phyloP scores from a whole-genome alignment of 2,113 vertebrate species.

The Cyanoramphus novaezelandiae region DNA sequence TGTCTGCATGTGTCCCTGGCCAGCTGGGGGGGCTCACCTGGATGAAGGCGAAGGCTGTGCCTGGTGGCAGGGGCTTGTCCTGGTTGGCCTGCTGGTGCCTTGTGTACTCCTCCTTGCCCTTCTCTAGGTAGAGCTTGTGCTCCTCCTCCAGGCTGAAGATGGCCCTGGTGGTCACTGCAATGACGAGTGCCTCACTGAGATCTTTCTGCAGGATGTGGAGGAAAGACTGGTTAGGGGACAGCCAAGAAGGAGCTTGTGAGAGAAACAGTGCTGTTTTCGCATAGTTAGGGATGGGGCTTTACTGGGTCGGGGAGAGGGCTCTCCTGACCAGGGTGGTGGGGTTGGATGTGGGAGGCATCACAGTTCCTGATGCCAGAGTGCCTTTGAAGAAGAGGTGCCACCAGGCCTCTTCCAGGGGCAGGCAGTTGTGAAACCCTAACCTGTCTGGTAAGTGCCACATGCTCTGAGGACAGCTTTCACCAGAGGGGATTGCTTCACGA shows the following conservation, averaged over 20 bases:
- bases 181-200: slow-evolving; percentile 64
- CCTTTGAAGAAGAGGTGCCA: background rate
- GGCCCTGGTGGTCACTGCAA: slow-evolving; percentile 74
- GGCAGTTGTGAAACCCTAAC: background rate
- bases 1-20: background rate
- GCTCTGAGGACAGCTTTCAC: background rate
- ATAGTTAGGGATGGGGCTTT: background rate
- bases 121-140: slow-evolving; percentile 57
- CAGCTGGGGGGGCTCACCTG: slow-evolving; percentile 37
- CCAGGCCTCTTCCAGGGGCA: background rate
- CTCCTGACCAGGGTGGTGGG: background rate
- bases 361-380: background rate
- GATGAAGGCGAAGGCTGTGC: slow-evolving; percentile 69
- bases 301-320: background rate
- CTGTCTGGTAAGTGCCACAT: background rate
- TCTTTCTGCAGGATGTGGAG: slow-evolving; percentile 70
- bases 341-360: background rate
- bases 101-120: slow-evolving; percentile 52
- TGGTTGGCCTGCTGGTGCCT: slow-evolving; percentile 44
- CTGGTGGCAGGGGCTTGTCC: slow-evolving; percentile 48
- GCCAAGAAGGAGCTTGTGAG: background rate
- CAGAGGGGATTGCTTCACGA: background rate
- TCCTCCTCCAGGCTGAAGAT: slow-evolving; percentile 72
- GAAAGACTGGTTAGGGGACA: background rate
- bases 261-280: background rate